Conservation (phyloP, 2,797 vertebrate genomes). For the Centropyge bicolor region DNA sequence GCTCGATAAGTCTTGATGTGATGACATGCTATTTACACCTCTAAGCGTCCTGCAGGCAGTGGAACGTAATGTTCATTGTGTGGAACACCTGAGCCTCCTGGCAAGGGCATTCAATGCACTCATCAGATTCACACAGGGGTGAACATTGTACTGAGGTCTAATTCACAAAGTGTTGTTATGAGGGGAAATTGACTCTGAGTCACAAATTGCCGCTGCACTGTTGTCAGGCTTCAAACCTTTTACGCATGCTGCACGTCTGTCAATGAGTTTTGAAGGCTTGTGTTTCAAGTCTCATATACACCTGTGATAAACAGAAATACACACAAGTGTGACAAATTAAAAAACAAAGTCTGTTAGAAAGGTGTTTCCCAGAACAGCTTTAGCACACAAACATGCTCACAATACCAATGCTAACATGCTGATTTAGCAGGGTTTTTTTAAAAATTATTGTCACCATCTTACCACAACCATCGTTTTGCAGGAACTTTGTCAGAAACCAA, state of each 20-base stretch:
- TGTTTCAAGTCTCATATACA: not conserved
- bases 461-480: too few species aligned
- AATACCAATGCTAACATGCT: not conserved
- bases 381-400: not conserved
- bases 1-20: conserved; percentile 13
- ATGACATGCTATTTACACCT: conserved; percentile 24
- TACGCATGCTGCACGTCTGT: not conserved
- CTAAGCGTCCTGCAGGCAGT: not conserved
- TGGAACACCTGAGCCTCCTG: conserved; percentile 48
- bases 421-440: not conserved
- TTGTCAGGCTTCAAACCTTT: conserved; percentile 4
- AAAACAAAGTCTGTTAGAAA: not conserved
- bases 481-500: not conserved
- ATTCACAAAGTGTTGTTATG: conserved; percentile 20
- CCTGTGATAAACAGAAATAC: not conserved
- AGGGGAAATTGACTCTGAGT: not conserved
- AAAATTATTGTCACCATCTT: not conserved
- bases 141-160: conserved; percentile 13
- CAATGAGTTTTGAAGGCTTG: not conserved
- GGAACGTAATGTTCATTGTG: conserved; percentile 12
- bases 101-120: conserved; percentile 28
- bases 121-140: conserved; percentile 6
- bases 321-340: not conserved
- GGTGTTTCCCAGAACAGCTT: not conserved
- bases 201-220: conserved; percentile 12